A percentile compares a stretch with the other conserved stretches of the same genome.
Evolutionary conservation across 2,888 invertebrate species (phyloP).

Genomic region (Brachyptera putata): DNA sequence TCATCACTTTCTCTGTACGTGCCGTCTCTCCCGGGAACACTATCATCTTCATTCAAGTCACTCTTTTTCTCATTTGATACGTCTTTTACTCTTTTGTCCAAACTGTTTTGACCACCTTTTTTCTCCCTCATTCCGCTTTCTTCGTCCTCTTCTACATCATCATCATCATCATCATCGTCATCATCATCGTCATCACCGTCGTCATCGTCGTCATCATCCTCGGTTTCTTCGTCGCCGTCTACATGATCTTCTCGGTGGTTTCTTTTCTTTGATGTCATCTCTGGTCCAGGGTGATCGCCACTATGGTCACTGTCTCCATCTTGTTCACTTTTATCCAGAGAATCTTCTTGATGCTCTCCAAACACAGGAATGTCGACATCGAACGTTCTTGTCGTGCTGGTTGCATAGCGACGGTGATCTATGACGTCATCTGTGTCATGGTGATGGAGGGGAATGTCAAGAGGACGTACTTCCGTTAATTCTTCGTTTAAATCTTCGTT

Average conservation of each 20-base stretch:
- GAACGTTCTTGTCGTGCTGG: background rate
- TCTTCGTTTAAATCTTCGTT: slow-evolving; percentile 24
- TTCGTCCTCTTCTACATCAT: background rate
- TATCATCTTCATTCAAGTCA: background rate
- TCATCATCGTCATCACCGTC: slow-evolving; percentile 23
- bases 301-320: background rate
- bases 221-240: slow-evolving; percentile 1
- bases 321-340: background rate
- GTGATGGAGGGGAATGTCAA: slow-evolving; percentile 21
- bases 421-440: slow-evolving; percentile 5
- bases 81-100: no score
- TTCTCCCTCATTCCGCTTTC: slow-evolving; percentile 5
- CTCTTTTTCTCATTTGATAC: background rate
- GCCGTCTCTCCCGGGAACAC: background rate
- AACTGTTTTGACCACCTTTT: background rate
- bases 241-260: background rate
- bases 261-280: background rate
- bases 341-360: background rate
- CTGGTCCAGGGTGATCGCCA: background rate
- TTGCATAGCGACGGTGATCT: background rate
- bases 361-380: slow-evolving; percentile 2
- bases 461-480: slow-evolving; percentile 20
- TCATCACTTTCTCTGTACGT: background rate
- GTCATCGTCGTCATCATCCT: slow-evolving; percentile 20
- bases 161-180: slow-evolving; percentile 21